Evolutionary conservation across 2,113 vertebrate species (phyloP).

Genomic region (Collichthys lucidus): DNA sequence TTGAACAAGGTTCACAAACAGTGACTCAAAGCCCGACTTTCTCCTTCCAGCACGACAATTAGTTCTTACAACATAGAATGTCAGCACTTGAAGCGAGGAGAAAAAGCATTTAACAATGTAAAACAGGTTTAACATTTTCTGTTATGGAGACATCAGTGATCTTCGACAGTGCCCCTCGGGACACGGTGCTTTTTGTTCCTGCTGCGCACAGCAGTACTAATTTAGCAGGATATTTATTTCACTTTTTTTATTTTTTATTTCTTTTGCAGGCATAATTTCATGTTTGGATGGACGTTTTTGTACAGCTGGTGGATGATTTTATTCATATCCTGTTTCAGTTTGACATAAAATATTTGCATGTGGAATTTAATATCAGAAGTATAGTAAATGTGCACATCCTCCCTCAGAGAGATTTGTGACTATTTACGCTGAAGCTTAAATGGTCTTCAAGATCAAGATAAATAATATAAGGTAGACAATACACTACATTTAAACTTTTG

Average conservation of each 20-base stretch:
- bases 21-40: conserved; percentile 65
- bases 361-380: not conserved
- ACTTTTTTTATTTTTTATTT: conserved; percentile 11
- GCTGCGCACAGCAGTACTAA: conserved; percentile 45
- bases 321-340: conserved; percentile 19
- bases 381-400: not conserved
- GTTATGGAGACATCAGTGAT: conserved; percentile 74
- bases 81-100: conserved; percentile 55
- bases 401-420: not conserved
- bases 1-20: conserved; percentile 64
- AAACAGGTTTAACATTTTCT: conserved; percentile 81
- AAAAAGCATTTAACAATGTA: conserved; percentile 69
- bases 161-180: conserved; percentile 58
- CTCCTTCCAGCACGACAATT: conserved; percentile 77
- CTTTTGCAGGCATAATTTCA: conserved; percentile 21
- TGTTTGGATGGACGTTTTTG: conserved; percentile 24
- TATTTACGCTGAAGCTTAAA: not conserved
- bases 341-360: conserved; percentile 13
- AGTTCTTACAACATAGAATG: conserved; percentile 76
- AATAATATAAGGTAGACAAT: not conserved
- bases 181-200: conserved; percentile 64
- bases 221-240: conserved; percentile 41
- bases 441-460: not conserved
- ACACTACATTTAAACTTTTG: not conserved
- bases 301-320: conserved; percentile 11